Conservation (phyloP, 2,888 invertebrate genomes). For the Poecilobothrus nobilitatus region DNA sequence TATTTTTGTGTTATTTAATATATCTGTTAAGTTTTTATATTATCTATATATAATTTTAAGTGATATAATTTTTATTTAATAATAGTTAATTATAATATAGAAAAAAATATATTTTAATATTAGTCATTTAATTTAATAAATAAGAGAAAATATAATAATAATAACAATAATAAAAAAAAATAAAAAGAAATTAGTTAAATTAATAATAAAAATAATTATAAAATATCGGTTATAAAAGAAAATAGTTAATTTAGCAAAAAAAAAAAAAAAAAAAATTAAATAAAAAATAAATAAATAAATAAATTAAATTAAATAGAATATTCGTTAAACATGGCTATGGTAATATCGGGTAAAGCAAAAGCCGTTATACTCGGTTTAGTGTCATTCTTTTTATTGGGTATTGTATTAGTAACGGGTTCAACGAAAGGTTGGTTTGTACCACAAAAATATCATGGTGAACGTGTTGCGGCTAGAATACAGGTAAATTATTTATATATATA, state of each 20-base stretch:
- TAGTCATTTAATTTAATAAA: too few relatives aligned
- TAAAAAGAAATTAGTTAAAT: not conserved
- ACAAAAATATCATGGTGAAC: constrained; percentile 46
- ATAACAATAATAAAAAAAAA: too few relatives aligned
- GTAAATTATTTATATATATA: too few relatives aligned
- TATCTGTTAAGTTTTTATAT: too few relatives aligned
- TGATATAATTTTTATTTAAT: too few relatives aligned
- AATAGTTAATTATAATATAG: too few relatives aligned
- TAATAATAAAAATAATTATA: not conserved
- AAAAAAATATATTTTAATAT: too few relatives aligned
- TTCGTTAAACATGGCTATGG: constrained; percentile 52
- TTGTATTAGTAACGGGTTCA: constrained; percentile 51
- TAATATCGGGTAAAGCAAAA: constrained; percentile 55
- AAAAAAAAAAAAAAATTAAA: constrained; percentile 11
- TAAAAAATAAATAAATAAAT: not conserved
- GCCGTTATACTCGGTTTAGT: constrained; percentile 53
- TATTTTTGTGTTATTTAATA: too few relatives aligned
- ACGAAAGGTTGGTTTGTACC: constrained; percentile 56
- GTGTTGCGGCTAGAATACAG: constrained; percentile 52
- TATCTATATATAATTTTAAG: too few relatives aligned
- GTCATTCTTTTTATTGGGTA: constrained; percentile 49
- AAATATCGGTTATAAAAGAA: not conserved
- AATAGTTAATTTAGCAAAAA: constrained; percentile 4
- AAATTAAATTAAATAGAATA: too few relatives aligned
- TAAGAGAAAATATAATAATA: too few relatives aligned